Percentiles rank a stretch among this genome's conserved stretches.
phyloP scores from a whole-genome alignment of 2,797 vertebrate genomes.

The Pseudotriccus pelzelni region DNA sequence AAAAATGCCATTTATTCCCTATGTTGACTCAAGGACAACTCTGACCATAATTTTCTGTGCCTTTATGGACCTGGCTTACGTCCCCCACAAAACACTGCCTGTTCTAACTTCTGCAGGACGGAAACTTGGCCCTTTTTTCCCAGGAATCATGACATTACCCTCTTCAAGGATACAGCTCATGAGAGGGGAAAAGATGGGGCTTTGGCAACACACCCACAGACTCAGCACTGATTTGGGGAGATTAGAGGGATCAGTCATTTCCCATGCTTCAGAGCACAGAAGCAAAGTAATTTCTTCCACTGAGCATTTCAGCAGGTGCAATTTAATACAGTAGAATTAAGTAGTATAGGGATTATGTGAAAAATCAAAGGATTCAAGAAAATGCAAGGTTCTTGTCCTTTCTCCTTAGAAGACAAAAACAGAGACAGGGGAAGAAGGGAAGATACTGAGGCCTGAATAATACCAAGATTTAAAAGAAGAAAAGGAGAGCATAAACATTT shows the following conservation, averaged over 20 bases:
- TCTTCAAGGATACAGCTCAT: neutral
- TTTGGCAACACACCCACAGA: neutral
- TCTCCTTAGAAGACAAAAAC: neutral
- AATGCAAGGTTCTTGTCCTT: neutral
- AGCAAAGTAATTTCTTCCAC: neutral
- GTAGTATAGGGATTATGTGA: neutral
- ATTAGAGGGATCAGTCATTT: neutral
- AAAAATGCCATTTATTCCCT: neutral
- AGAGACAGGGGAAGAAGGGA: neutral
- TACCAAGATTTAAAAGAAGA: neutral
- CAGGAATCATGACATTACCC: neutral
- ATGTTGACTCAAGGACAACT: neutral
- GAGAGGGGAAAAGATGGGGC: neutral
- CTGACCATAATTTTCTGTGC: neutral
- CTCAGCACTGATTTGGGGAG: neutral
- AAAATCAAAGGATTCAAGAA: neutral
- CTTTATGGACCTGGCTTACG: neutral
- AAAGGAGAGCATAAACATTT: neutral
- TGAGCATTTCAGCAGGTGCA: neutral
- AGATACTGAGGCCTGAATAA: neutral
- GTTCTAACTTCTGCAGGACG: neutral
- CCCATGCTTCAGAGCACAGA: neutral
- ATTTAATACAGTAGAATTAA: neutral
- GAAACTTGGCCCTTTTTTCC: neutral
- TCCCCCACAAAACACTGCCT: fast-evolving